Base-by-base conservation (phyloP, 1,140 invertebrate species). In the Mactra quadrangularis region DNA sequence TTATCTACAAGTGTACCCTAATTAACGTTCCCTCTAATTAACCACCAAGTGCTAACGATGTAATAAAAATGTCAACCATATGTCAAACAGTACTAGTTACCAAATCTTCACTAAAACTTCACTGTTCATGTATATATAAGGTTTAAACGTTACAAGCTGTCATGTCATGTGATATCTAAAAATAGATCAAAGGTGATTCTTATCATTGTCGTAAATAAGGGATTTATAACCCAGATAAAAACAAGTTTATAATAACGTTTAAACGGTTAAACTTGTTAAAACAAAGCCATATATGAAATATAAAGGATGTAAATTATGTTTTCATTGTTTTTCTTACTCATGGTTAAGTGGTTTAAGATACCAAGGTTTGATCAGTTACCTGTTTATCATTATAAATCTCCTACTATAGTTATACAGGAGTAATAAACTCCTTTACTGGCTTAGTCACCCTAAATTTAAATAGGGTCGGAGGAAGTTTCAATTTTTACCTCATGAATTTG, bases 391-490 rank as follows among this genome's bases (percentile, higher is more conserved):
- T 0, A 25, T 68, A 68, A 64, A 68, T 47, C 7, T 50, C n/a
- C n/a, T n/a, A n/a, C n/a, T n/a, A 17, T 68, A 15, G 19, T 38
- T 50, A 31, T n/a, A n/a, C 3, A 2, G 45, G 1, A 25, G 64
- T 68, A 68, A 68, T 68, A 68, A 68, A 68, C 25, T 9, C 22
- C 35, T 41, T 13, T 1, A 31, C 41, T 19, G 29, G 64, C 33
- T 68, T 68, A 68, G 64, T 68, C 64, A 68, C 19, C 31, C 31
- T 13, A 45, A 68, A 68, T 68, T 68, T 50, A 50, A 68, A 68
- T 68, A 68, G 47, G 64, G 64, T 68, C 64, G 64, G 64, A n/a
- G n/a, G n/a, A 68, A 68, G 64, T 68, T 68, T 27, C 64, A 50
- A 41, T 38, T 68, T n/a, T 68, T 47, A 68, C 64, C 64, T 47